A percentile compares a stretch with the other conserved stretches of the same genome.
Conservation (phyloP, 1,140 invertebrate species). For the Bemisia tabaci region DNA sequence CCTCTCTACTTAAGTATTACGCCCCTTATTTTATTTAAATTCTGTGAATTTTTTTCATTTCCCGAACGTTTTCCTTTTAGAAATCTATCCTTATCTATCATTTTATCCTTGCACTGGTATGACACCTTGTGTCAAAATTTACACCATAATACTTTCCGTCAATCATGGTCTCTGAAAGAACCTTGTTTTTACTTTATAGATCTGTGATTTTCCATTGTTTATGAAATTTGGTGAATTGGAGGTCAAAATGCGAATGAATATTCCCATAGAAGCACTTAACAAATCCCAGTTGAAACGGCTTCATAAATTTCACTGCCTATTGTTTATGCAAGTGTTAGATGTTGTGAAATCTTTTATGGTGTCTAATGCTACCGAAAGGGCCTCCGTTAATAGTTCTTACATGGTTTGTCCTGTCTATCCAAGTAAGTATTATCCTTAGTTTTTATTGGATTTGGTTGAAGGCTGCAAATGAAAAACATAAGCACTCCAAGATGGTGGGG, state of each 20-base stretch:
- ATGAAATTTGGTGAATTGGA: conserved; percentile 62
- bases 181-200: too few relatives aligned
- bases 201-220: conserved; percentile 73
- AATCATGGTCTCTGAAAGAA: too few relatives aligned
- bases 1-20: too few relatives aligned
- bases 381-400: conserved; percentile 10
- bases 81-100: not conserved
- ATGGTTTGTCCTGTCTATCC: conserved; percentile 10
- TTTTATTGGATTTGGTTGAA: too few relatives aligned
- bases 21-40: too few relatives aligned
- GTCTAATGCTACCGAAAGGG: conserved; percentile 16
- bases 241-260: conserved; percentile 24
- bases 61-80: not conserved
- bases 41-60: too few relatives aligned
- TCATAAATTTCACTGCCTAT: conserved; percentile 49
- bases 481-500: too few relatives aligned
- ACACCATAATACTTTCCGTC: conserved; percentile 12
- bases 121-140: not conserved
- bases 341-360: conserved; percentile 65
- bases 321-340: conserved; percentile 54
- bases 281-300: conserved; percentile 39
- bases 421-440: conserved; percentile 10
- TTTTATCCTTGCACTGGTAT: not conserved
- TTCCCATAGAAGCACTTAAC: conserved; percentile 41
- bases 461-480: too few relatives aligned